These are phyloP conservation scores for Aporrectodea caliginosa DNA, from an alignment of 1,140 invertebrate species.

Conservation along the genomic window DNA sequence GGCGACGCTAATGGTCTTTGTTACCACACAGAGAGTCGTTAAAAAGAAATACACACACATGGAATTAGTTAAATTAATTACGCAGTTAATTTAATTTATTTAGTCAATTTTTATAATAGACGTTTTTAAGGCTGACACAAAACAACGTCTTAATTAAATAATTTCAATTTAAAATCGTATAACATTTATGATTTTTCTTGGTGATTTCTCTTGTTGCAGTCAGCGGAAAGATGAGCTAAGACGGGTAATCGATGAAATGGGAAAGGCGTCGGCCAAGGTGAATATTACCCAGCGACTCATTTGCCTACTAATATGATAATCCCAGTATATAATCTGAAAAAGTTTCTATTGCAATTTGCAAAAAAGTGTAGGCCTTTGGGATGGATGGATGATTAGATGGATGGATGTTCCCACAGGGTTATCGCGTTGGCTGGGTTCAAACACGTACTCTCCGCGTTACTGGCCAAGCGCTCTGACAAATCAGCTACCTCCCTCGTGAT, in stretches of 20 bases:
- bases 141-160: too few species aligned
- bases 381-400: neutral
- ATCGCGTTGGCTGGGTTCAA: neutral
- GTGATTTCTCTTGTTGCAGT: slow-evolving; percentile 22
- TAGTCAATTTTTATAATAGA: too few species aligned
- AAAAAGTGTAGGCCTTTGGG: neutral
- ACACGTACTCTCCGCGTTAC: too few species aligned
- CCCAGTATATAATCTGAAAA: slow-evolving; percentile 5
- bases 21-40: too few species aligned
- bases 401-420: neutral
- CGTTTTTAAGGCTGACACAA: too few species aligned
- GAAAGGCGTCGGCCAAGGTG: slow-evolving; percentile 54
- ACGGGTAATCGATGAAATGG: slow-evolving; percentile 52
- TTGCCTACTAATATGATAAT: neutral
- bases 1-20: too few species aligned
- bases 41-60: too few species aligned
- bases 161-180: neutral
- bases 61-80: too few species aligned
- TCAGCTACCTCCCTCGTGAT: too few species aligned
- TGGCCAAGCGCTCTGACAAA: too few species aligned
- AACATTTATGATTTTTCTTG: neutral
- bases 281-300: neutral
- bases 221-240: slow-evolving; percentile 38
- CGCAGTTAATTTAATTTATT: too few species aligned
- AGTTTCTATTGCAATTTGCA: neutral